Conservation (phyloP, 2,888 invertebrate genomes). For the Cybosia mesomella region DNA sequence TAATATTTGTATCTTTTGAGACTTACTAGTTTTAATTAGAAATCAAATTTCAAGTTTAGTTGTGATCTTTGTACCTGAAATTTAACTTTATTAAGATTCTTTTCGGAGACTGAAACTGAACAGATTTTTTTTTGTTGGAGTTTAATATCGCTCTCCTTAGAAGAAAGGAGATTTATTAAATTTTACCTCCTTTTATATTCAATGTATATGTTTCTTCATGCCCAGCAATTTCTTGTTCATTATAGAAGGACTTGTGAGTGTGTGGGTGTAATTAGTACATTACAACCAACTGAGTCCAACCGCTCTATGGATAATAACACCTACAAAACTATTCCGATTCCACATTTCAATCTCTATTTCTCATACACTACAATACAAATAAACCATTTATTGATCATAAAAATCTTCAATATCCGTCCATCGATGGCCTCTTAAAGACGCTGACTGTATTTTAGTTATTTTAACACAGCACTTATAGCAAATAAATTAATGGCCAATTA, state of each 20-base stretch:
- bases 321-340: conserved; percentile 8
- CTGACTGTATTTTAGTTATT: conserved; percentile 37
- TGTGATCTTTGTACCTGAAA: not conserved
- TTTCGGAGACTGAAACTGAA: not conserved
- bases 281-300: not conserved
- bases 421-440: conserved; percentile 14
- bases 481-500: conserved; percentile 68
- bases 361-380: conserved; percentile 18
- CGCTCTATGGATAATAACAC: not conserved
- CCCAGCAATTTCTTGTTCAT: not conserved
- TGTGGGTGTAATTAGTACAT: not conserved
- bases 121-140: not conserved
- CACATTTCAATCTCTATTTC: conserved; percentile 24
- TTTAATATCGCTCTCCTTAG: not conserved
- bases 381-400: conserved; percentile 23
- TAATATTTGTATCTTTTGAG: too few species aligned
- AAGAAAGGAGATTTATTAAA: not conserved
- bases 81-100: not conserved
- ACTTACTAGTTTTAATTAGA: too few species aligned
- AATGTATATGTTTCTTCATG: not conserved
- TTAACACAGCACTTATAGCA: conserved; percentile 42
- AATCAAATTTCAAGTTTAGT: not conserved
- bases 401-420: conserved; percentile 19
- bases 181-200: not conserved
- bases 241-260: not conserved